phyloP scores from a whole-genome alignment of 1,140 invertebrate genomes.

The Brachionus asplanchnoidis region DNA sequence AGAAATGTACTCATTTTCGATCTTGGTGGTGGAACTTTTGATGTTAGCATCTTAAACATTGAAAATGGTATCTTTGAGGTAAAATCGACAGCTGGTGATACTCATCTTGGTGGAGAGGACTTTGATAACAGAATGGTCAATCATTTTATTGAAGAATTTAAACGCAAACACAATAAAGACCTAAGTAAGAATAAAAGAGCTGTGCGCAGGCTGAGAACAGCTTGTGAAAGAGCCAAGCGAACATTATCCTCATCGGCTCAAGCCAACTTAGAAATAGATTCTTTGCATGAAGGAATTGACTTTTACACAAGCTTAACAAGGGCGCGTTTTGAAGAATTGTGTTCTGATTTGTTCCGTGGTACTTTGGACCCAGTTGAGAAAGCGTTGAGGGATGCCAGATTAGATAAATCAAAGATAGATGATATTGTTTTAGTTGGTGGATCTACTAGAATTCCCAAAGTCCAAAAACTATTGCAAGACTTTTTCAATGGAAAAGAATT shows the following conservation, averaged over 20 bases:
- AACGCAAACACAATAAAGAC: constrained; percentile 93
- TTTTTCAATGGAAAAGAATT: constrained; percentile 94
- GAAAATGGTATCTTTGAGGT: constrained; percentile 91
- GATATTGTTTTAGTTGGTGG: constrained; percentile 95
- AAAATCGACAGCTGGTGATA: constrained; percentile 92
- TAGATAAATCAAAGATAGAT: constrained; percentile 83
- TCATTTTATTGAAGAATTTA: constrained; percentile 92
- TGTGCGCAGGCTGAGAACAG: constrained; percentile 79
- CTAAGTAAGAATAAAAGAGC: constrained; percentile 81
- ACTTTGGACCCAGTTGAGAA: constrained; percentile 94
- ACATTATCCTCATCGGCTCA: constrained; percentile 88
- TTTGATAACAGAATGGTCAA: constrained; percentile 93
- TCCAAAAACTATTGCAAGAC: constrained; percentile 86
- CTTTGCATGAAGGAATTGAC: constrained; percentile 87
- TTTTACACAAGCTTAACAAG: constrained; percentile 91
- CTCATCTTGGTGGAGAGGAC: constrained; percentile 94
- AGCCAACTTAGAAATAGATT: constrained; percentile 71
- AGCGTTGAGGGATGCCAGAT: constrained; percentile 82
- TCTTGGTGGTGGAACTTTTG: constrained; percentile 93
- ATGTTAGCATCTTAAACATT: constrained; percentile 89
- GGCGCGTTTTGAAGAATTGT: constrained; percentile 68
- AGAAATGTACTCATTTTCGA: constrained; percentile 71
- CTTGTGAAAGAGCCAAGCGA: constrained; percentile 90
- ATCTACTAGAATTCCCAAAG: constrained; percentile 96
- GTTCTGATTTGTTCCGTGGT: constrained; percentile 77